These are phyloP conservation scores for Nannoperca australis DNA, from an alignment of 2,797 vertebrate genomes.

Conservation along the genomic window DNA sequence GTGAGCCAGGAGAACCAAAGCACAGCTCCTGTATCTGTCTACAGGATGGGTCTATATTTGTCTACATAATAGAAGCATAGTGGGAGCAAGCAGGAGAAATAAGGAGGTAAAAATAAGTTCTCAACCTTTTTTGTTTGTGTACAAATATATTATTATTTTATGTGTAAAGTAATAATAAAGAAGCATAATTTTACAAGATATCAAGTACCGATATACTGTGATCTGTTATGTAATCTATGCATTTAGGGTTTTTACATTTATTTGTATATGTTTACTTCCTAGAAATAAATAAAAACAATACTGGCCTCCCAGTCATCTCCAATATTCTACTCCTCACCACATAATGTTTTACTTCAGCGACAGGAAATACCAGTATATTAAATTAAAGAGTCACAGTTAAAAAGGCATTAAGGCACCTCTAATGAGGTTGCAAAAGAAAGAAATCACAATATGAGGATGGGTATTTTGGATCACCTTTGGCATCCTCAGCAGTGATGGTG, in stretches of 20 bases:
- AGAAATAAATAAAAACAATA: conserved; percentile 16
- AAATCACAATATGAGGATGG: background rate
- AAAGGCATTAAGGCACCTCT: background rate
- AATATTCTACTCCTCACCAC: background rate
- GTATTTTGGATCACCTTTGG: conserved; percentile 79
- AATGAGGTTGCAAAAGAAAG: background rate
- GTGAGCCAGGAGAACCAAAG: background rate
- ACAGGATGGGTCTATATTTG: background rate
- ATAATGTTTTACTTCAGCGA: background rate
- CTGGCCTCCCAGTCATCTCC: background rate
- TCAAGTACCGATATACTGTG: background rate
- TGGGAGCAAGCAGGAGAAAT: background rate
- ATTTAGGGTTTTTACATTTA: too few species aligned
- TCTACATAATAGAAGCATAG: background rate
- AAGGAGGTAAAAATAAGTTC: background rate
- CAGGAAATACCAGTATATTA: conserved; percentile 8
- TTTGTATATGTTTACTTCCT: background rate
- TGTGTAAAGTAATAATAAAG: background rate
- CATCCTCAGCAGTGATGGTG: conserved; percentile 86
- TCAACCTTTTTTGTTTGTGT: background rate
- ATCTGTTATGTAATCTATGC: background rate
- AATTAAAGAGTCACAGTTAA: conserved; percentile 2
- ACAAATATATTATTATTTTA: background rate
- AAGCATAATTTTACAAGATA: background rate
- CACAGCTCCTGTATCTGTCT: background rate